Base-by-base conservation (phyloP, 2,113 vertebrate species). In the Ophiodon elongatus region DNA sequence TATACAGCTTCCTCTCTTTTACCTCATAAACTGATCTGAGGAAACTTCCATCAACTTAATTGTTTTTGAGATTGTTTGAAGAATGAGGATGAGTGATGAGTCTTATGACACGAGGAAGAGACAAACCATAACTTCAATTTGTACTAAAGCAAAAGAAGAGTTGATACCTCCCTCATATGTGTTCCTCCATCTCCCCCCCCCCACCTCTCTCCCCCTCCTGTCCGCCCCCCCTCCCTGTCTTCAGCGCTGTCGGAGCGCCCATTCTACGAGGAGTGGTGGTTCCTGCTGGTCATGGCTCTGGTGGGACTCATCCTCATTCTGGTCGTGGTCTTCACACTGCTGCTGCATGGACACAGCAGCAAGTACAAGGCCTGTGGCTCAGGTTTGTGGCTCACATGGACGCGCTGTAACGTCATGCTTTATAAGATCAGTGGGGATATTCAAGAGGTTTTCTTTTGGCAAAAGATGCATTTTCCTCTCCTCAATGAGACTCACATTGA, bases 261-360 rank as follows among this genome's bases (percentile, higher is more conserved):
- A 0, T 99, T 99, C 95, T 99, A 99, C 0, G 97, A 97, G 85
- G 97, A 99, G 92, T 99, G 98, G 98, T 99, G 98, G 98, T 99
- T 99, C 93, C 94, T 99, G 52, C 92, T 99, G 56, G 97, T 99
- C 90, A 95, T 97, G 93, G 97, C 96, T 0, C 96, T 99, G 57
- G 96, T 96, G n/a, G 96, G 96, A 59, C 95, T 99, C 74, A 96
- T 99, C 85, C 92, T 98, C 57, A 91, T 99, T 57, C 95, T 99
- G 78, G 91, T 99, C 73, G 91, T 97, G 84, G 96, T 96, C n/a
- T 98, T 99, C 63, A 91, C 95, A 0, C 93, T 99, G 89, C 92
- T 99, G 75, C 93, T 99, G 76, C 97, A 97, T 0, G 96, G 97
- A 37, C 98, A 99, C 95, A 97, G 90, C 90, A 96, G 93, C 94